Base-by-base conservation (phyloP, 2,888 invertebrate species). In the Archaeoteleia sp. region DNA sequence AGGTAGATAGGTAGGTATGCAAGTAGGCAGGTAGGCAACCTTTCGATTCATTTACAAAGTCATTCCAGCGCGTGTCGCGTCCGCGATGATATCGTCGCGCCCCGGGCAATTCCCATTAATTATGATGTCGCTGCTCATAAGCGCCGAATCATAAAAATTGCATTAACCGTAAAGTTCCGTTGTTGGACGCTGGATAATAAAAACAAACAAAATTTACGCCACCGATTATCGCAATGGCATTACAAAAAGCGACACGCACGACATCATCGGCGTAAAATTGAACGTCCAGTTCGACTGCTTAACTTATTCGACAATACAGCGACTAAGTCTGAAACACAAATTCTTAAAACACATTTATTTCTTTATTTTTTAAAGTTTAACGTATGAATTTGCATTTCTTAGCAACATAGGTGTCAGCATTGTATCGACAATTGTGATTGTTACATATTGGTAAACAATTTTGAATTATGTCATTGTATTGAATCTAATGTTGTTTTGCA, bases 61-160 rank as follows among this genome's bases (percentile, higher is more conserved):
- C 49, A 46, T 58, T 65, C 57, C 63, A 46, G 34, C 46, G 65
- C 49, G 49, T 60, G 40, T 39, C 65, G 65, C 34, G 10, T n/a
- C 27, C 54, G 27, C 53, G 15, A 45, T 29, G 49, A 48, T 45
- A 61, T 54, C 62, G 57, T 34, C 45, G 60, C 40, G 46, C 57
- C 34, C 53, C 45, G 63, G 45, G 71, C 67, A 42, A n/a, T 57
- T 48, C 67, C 67, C 73, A 76, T 76, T 76, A 74, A 67, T 42
- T 46, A 67, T 60, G 5, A 66, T 66, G 68, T 69, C 60, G 63
- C n/a, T n/a, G n/a, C 62, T 63, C 54, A 39, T 60, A 58, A 70
- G 34, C 62, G 57, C 23, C 39, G 39, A 39, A 17, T 39, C 23
- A 20, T 39, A 39, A 39, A 39, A 39, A 39, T 10, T 7, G 17